Evolutionary conservation across 2,113 vertebrate genomes (phyloP).

Genomic region (Gorsachius goisagi): DNA sequence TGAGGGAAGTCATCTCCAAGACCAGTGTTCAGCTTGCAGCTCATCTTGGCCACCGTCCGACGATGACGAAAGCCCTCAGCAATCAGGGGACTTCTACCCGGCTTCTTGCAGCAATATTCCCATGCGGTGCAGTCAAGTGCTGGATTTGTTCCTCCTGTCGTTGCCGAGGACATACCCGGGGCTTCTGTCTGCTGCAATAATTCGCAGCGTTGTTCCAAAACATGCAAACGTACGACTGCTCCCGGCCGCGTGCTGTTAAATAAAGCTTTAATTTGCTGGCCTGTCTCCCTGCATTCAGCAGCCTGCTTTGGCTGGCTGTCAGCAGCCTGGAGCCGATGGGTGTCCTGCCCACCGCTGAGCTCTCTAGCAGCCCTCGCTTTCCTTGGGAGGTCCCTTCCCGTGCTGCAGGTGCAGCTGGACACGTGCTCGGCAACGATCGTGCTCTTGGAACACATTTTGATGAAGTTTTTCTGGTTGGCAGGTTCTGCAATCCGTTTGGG

Average conservation of each 20-base stretch:
- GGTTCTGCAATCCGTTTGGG: background rate
- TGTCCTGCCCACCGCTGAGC: background rate
- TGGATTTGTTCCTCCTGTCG: background rate
- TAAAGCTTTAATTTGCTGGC: background rate
- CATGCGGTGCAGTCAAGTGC: background rate
- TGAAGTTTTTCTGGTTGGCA: background rate
- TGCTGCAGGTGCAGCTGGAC: background rate
- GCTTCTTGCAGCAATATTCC: background rate
- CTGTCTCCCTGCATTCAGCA: background rate
- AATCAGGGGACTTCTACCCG: fast-evolving
- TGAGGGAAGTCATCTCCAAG: background rate
- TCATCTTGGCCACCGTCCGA: fast-evolving
- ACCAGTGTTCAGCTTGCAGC: no score
- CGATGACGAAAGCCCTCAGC: background rate
- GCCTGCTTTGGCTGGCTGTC: background rate
- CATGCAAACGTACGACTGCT: background rate
- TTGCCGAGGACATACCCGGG: fast-evolving
- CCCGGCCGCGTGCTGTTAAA: fast-evolving
- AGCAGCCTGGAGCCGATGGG: background rate
- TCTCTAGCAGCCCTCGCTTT: fast-evolving
- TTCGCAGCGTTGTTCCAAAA: background rate
- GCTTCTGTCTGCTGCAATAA: background rate
- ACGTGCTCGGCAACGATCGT: background rate
- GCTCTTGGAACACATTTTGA: fast-evolving
- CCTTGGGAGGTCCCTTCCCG: background rate